Base-by-base conservation (phyloP, 2,797 vertebrate genomes). In the Nasua narica region DNA sequence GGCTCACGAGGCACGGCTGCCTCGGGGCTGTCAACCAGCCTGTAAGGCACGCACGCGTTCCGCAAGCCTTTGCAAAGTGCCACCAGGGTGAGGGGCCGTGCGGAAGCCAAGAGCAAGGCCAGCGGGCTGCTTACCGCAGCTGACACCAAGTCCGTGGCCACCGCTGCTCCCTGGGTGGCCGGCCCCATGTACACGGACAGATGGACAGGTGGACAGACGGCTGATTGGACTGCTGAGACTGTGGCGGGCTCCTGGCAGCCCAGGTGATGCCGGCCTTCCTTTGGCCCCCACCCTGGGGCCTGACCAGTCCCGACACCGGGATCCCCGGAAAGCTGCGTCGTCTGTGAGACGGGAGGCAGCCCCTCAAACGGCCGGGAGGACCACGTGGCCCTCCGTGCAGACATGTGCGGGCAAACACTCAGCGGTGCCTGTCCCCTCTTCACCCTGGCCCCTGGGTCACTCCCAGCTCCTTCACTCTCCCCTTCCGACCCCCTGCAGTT, bases 171-270 rank as follows among this genome's bases (percentile, higher is more conserved):
- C 60, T 0, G 3, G 32, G 77, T 1, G 16, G 37, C 81, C 54
- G 58, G 87, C 23, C 1, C 50, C 0, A 7, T 1, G 18, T 7
- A 8, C 23, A 0, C 0, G 11, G 70, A 40, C 46, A 48, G 29
- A 12, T 0, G 29, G 70, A 40, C 46, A 48, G 29, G 7, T 0
- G 29, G 72, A 35, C 11, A 40, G 65, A 76, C 4, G 9, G 37
- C 11, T 0, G 4, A 27, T 25, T 1, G 18, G 29, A 15, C 32
- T 16, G 7, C 40, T 7, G 52, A 37, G 87, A 19, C 14, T 0
- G 15, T 56, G 50, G 23, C n/a, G 4, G 32, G 50, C 54, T 70
- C 52, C 85, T 23, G 70, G 18, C 0, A 5, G 8, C 27, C 54
- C 52, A 32, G 76, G 3, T 48, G 56, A 67, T 19, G 3, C 25